Percentiles rank a stretch among this genome's conserved stretches.
Evolutionary conservation across 2,797 vertebrate species (phyloP).

Genomic region (Lepus oiostolus): DNA sequence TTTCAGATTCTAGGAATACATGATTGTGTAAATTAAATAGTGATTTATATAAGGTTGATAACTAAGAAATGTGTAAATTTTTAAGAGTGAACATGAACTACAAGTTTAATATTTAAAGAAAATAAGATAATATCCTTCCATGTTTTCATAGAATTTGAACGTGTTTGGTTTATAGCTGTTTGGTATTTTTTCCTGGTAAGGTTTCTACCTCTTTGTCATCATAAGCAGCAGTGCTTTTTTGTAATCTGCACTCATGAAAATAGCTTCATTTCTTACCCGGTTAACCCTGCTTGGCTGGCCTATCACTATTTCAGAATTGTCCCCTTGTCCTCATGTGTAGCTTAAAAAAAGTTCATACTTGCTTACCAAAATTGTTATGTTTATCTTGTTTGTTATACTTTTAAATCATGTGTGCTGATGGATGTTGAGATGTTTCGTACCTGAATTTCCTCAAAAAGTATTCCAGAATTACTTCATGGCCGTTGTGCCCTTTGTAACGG

Average conservation of each 20-base stretch:
- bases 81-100: conserved; percentile 3
- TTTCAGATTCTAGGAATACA: conserved; percentile 42
- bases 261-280: neutral
- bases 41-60: conserved; percentile 16
- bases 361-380: neutral
- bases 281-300: neutral
- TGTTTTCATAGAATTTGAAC: conserved; percentile 40
- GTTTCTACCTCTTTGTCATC: neutral
- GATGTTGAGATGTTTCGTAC: neutral
- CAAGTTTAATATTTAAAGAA: neutral
- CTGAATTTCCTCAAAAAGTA: neutral
- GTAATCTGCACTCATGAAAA: neutral
- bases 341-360: neutral
- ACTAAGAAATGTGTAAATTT: neutral
- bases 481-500: neutral
- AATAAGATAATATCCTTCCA: neutral
- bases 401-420: neutral
- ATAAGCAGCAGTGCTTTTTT: neutral
- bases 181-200: neutral
- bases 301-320: neutral
- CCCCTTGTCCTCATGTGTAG: neutral
- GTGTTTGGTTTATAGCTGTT: neutral
- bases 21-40: conserved; percentile 54
- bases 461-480: neutral
- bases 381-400: neutral